Evolutionary conservation across 2,113 vertebrate species (phyloP), one percentile per base, ranked within the genome.

Genomic region (Channa argus): DNA sequence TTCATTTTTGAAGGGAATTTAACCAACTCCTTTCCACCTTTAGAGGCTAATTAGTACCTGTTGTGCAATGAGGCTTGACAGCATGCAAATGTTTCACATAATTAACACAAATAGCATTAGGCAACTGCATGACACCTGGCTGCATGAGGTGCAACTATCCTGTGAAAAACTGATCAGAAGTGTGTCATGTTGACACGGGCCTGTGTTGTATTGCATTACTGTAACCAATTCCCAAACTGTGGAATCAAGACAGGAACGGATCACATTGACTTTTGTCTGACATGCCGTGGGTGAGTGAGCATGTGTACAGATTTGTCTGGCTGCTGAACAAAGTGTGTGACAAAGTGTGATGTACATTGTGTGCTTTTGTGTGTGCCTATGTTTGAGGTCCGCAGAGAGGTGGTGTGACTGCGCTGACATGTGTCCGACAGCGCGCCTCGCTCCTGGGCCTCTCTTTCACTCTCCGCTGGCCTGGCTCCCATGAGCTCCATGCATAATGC

Each of bases 61-160:
- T 83, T 72, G 89, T 62, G 87, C 92, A 95, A 95, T 90, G 85
- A 89, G 90, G 86, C 90, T 85, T 91, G 91, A 92, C 88, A 80
- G 87, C 87, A 87, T 88, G 89, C 47, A 85, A 93, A 91, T 88
- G 92, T 91, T 86, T 58, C 90, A 89, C 94, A 90, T 92, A 92
- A 95, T 93, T 92, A 94, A 91, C 91, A 91, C 90, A 89, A 88
- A 93, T 92, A 82, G 86, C 84, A 88, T 93, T 93, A 93, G 91
- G 86, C 92, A 93, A 89, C 86, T 89, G 66, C 88, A 49, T 74
- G 86, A 92, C 91, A 90, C 88, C 68, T 82, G 89, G 82, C 84
- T 83, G 74, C 90, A 87, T 56, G 83, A 47, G 51, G 64, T 60
- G 67, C 46, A 69, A 63, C 63, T 56, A 64, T 34, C 70, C 66